Evolutionary conservation across 1,140 invertebrate species (phyloP), one percentile per base, ranked within the genome.

Genomic region (Asbolus verrucosus): DNA sequence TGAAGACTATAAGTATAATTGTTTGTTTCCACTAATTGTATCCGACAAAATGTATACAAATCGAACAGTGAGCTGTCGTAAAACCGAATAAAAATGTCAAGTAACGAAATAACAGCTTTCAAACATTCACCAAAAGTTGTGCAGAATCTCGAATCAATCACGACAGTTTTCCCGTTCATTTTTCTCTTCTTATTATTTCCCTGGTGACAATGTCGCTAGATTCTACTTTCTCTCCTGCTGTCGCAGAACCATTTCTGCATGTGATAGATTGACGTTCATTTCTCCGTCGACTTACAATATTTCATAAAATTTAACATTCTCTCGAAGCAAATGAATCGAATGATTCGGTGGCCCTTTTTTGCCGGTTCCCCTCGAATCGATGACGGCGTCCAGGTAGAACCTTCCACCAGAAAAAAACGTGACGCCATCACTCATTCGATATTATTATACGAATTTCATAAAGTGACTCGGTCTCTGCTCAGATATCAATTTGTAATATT

Each of bases 171-270:
- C 18, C 31, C 72, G 16, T 46, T 67, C 67, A 73, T 77, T 77
- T 75, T 77, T 76, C 74, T 76, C 65, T 72, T 74, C 72, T 74
- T 77, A 75, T 75, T 75, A 77, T 77, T 76, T 76, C 72, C 68
- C 74, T 70, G 70, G 72, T 69, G 76, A 74, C 76, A 77, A 33
- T 76, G 73, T 75, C 75, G 67, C 75, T 62, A 67, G 74, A 71
- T 75, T 69, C 61, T 50, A 31, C 67, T 67, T 75, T 75, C 75
- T 74, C 67, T 71, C 61, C 54, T 70, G 65, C 68, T 75, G 74
- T 70, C 73, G 69, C 59, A 65, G 59, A 41, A 73, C 62, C 67
- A 60, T 72, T 70, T 54, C 72, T 74, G 69, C 33, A 50, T 60
- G 69, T 77, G 75, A 77, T 75, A 67, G 73, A 77, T 75, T 71